Conservation (phyloP, 2,797 vertebrate species). For the Rhabdophis nuchalis region DNA sequence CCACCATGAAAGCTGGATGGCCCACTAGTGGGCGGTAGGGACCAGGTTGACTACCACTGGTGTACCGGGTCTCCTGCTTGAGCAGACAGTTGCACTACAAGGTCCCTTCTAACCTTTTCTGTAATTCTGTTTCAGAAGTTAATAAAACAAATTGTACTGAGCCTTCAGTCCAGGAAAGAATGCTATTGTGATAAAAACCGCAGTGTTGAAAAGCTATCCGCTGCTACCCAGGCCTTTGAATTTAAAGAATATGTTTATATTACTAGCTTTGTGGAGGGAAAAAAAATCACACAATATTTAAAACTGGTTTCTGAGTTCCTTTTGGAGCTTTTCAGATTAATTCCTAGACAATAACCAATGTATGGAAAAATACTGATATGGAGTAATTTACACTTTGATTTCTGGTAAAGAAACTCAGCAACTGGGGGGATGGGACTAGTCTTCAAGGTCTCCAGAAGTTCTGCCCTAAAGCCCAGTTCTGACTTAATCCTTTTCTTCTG, state of each 20-base stretch:
- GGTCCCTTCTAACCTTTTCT: no score
- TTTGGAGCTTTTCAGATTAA: background rate
- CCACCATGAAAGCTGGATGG: no score
- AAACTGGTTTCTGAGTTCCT: background rate
- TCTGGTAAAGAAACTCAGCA: background rate
- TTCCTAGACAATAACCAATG: background rate
- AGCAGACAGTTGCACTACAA: no score
- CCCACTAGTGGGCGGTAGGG: no score
- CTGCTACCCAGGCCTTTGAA: conserved; percentile 1
- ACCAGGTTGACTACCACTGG: no score
- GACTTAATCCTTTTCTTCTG: background rate
- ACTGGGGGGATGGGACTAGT: background rate
- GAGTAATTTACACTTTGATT: background rate
- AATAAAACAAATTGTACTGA: conserved; percentile 59
- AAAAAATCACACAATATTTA: background rate
- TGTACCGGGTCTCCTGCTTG: background rate
- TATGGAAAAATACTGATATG: background rate
- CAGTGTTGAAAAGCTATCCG: conserved; percentile 1
- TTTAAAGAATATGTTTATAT: background rate
- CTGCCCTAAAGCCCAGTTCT: background rate
- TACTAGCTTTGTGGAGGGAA: background rate
- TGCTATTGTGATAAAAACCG: background rate
- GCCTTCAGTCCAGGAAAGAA: conserved; percentile 15
- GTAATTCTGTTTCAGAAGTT: conserved; percentile 49
- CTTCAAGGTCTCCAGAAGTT: background rate